Evolutionary conservation across 2,888 invertebrate species (phyloP).

Genomic region (Drosophila leonis): DNA sequence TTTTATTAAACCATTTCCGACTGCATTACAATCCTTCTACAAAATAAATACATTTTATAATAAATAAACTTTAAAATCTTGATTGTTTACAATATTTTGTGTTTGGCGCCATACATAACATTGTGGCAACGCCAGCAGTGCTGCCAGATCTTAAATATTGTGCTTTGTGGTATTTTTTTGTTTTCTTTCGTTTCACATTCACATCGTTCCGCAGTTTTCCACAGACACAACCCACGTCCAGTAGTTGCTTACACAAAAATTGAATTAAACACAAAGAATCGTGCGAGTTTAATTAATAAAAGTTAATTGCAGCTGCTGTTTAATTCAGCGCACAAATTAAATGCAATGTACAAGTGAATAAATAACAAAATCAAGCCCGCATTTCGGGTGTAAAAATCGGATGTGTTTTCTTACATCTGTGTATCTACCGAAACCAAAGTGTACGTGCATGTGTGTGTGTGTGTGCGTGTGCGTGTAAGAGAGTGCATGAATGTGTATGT

Average conservation of each 20-base stretch:
- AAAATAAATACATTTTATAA: neutral
- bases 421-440: conserved; percentile 50
- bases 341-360: conserved; percentile 43
- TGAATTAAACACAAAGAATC: conserved; percentile 43
- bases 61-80: neutral
- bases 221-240: conserved; percentile 60
- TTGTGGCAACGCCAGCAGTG: neutral
- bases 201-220: conserved; percentile 61
- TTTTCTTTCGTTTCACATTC: conserved; percentile 42
- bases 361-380: conserved; percentile 31
- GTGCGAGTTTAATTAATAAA: conserved; percentile 44
- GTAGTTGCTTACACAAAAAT: conserved; percentile 46
- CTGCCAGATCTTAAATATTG: conserved; percentile 33
- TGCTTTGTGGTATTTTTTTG: conserved; percentile 32
- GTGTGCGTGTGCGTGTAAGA: conserved; percentile 45
- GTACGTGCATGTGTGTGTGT: conserved; percentile 17
- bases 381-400: conserved; percentile 55
- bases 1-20: neutral
- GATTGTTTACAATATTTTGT: neutral
- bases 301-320: conserved; percentile 27
- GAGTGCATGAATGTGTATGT: conserved; percentile 25
- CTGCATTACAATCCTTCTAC: neutral
- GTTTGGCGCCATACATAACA: conserved; percentile 16
- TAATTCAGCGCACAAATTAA: conserved; percentile 38
- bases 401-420: conserved; percentile 57